These are phyloP conservation scores for Paguma larvata DNA, from an alignment of 2,797 vertebrate species.

Conservation along the genomic window DNA sequence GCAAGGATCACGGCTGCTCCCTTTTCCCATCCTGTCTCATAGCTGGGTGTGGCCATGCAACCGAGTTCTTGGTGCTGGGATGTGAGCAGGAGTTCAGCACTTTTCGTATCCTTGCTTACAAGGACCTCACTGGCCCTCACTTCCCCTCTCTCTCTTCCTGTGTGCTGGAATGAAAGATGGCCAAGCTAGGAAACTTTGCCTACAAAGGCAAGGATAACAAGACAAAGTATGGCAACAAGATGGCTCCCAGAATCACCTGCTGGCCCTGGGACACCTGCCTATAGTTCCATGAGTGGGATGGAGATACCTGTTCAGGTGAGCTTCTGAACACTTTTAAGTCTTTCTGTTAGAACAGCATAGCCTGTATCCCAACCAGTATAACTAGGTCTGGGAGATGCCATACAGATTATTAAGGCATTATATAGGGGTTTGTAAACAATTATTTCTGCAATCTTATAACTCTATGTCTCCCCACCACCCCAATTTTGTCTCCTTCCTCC, in stretches of 20 bases:
- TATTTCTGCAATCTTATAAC: background rate
- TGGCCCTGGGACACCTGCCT: background rate
- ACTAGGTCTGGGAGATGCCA: background rate
- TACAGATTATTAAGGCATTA: background rate
- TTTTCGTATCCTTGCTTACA: background rate
- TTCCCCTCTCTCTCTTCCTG: background rate
- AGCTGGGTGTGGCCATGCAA: background rate
- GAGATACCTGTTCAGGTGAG: background rate
- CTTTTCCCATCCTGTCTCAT: background rate
- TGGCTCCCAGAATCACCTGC: rapidly evolving
- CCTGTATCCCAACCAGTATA: background rate
- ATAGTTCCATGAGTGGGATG: background rate
- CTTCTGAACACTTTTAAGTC: background rate
- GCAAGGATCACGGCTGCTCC: background rate
- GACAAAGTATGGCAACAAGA: background rate
- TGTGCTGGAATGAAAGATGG: background rate
- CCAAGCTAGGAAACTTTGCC: background rate
- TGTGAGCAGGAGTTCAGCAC: background rate
- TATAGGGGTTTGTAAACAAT: background rate
- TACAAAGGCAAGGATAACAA: rapidly evolving
- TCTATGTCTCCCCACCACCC: background rate
- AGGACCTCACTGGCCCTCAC: background rate
- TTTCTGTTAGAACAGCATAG: background rate
- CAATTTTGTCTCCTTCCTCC: background rate
- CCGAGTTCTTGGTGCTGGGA: background rate